Percentiles rank a stretch among this genome's conserved stretches.
Conservation (phyloP, 1,140 invertebrate genomes). For the Tetraneura akinire region DNA sequence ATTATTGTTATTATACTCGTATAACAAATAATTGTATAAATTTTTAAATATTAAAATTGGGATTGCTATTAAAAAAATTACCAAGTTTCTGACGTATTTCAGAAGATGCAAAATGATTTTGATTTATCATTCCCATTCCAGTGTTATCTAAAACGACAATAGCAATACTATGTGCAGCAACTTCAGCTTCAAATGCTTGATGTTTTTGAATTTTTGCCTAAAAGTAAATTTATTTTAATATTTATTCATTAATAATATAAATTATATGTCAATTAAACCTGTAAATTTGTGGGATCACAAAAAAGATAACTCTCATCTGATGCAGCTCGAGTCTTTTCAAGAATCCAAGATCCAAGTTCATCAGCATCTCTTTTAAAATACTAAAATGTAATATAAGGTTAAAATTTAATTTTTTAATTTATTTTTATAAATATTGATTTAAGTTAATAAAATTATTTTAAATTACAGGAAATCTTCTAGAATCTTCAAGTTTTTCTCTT, state of each 20-base stretch:
- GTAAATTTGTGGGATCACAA: constrained; percentile 97
- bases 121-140: constrained; percentile 95
- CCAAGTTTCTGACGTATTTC: constrained; percentile 79
- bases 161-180: constrained; percentile 96
- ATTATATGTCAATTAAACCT: constrained; percentile 62
- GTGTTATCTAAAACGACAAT: constrained; percentile 95
- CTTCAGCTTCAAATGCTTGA: constrained; percentile 99
- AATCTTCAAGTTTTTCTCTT: constrained; percentile 95
- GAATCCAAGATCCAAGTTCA: constrained; percentile 98
- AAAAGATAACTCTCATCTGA: constrained; percentile 98
- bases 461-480: constrained; percentile 78
- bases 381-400: constrained; percentile 63
- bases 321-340: constrained; percentile 97
- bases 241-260: constrained; percentile 2
- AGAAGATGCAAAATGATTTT: constrained; percentile 94
- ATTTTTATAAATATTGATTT: not conserved
- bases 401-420: not conserved
- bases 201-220: constrained; percentile 99
- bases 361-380: constrained; percentile 99
- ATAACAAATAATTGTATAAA: too few species aligned
- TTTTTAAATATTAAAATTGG: too few species aligned
- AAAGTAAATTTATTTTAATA: not conserved
- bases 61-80: constrained; percentile 59
- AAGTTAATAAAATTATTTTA: not conserved
- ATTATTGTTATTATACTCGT: too few species aligned